phyloP scores from a whole-genome alignment of 2,113 vertebrate species.

The Anhinga rufa region DNA sequence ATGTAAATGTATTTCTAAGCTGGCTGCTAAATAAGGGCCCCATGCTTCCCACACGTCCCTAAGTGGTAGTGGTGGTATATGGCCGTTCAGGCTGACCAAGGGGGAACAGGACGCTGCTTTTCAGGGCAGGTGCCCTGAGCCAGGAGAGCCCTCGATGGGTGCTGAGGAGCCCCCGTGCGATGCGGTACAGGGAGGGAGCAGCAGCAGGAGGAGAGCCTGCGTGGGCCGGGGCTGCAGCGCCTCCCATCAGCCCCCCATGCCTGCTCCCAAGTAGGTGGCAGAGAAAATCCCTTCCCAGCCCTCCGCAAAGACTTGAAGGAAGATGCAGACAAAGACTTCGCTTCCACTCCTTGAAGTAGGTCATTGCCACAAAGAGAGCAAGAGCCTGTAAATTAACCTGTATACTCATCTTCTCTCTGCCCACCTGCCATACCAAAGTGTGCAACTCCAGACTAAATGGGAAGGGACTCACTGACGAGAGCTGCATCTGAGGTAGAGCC shows the following conservation, averaged over 20 bases:
- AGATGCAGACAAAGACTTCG: not conserved
- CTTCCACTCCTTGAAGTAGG: not conserved
- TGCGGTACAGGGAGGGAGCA: not conserved
- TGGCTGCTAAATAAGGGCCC: not conserved
- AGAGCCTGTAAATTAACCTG: not conserved
- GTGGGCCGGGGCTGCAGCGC: not conserved
- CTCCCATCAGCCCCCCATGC: rapidly evolving
- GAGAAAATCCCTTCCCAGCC: not conserved
- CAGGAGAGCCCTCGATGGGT: not conserved
- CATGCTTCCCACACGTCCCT: rapidly evolving
- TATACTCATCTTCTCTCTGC: not conserved
- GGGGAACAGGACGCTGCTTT: rapidly evolving
- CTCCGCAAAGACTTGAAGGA: not conserved
- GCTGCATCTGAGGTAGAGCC: not conserved
- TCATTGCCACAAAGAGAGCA: not conserved
- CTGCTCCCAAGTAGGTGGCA: too few relatives aligned
- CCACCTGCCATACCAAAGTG: not conserved
- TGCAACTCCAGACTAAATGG: not conserved
- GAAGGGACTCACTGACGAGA: not conserved
- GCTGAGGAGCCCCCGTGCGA: not conserved
- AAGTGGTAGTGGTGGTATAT: rapidly evolving
- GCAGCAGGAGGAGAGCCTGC: not conserved
- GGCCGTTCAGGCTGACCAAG: too few relatives aligned
- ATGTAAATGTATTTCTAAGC: too few relatives aligned
- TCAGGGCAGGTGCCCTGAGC: not conserved